These are phyloP conservation scores for Rhinatrema bivittatum DNA, from an alignment of 2,797 vertebrate species.

Conservation along the genomic window DNA sequence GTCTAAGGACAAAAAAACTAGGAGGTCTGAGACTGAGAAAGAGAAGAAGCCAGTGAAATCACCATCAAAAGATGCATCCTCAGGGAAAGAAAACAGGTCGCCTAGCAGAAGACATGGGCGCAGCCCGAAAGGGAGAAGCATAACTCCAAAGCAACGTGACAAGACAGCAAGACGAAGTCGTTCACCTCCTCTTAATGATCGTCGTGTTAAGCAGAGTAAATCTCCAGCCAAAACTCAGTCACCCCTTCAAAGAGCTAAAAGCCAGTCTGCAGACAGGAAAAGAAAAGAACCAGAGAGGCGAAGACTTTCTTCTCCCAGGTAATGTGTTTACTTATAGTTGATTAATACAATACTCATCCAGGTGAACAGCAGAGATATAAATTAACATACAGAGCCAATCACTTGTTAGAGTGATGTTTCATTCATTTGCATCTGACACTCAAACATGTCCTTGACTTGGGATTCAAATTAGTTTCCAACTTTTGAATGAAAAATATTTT, in stretches of 20 bases:
- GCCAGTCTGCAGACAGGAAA: constrained; percentile 77
- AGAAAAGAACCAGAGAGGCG: constrained; percentile 79
- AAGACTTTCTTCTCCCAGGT: constrained; percentile 85
- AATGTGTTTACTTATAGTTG: constrained; percentile 9
- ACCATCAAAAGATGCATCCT: constrained; percentile 91
- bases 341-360: no score
- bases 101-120: constrained; percentile 71
- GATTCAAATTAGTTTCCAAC: no score
- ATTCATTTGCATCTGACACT: no score
- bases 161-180: constrained; percentile 50
- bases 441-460: no score
- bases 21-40: constrained; percentile 59
- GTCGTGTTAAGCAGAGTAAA: constrained; percentile 72
- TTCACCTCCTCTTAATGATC: constrained; percentile 68
- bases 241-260: constrained; percentile 71
- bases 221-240: constrained; percentile 79
- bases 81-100: constrained; percentile 93
- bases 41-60: constrained; percentile 89
- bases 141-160: constrained; percentile 77
- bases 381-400: no score
- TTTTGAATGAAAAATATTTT: no score
- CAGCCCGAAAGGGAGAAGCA: constrained; percentile 74
- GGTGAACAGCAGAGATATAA: no score
- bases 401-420: no score
- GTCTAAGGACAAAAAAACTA: constrained; percentile 63